Conservation (phyloP, 2,113 vertebrate genomes). For the Melierax canorus region DNA sequence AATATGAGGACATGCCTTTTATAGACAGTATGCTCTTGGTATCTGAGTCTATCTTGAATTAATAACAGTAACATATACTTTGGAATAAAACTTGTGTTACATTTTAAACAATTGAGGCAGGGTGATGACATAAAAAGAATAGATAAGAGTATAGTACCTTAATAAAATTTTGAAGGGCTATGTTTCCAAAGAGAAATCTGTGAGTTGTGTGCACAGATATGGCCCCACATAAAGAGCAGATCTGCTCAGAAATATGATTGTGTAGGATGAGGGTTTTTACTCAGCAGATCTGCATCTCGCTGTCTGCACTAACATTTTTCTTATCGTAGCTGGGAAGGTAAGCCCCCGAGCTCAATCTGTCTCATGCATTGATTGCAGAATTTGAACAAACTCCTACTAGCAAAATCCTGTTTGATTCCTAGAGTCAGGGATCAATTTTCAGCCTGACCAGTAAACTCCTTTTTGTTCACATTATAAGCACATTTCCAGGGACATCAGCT, state of each 20-base stretch:
- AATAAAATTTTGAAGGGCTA: not conserved
- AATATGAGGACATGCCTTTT: not conserved
- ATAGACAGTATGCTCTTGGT: not conserved
- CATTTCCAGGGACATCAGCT: not conserved
- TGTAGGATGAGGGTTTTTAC: not conserved
- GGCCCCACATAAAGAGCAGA: not conserved
- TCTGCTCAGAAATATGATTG: not conserved
- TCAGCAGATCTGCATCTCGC: not conserved
- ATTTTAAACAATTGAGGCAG: not conserved
- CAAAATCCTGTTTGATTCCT: not conserved
- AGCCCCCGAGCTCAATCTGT: not conserved
- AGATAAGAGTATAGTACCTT: not conserved
- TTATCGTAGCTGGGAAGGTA: rapidly evolving
- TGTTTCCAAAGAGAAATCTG: not conserved
- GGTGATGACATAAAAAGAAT: not conserved
- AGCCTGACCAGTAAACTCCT: not conserved
- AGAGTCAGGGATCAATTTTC: not conserved
- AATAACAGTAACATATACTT: not conserved
- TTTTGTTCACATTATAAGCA: not conserved
- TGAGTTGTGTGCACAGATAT: not conserved
- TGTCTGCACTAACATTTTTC: not conserved
- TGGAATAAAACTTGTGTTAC: not conserved
- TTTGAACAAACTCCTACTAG: not conserved
- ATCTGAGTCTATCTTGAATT: not conserved
- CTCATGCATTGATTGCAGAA: not conserved